A percentile compares a stretch with the other conserved stretches of the same genome.
phyloP scores from a whole-genome alignment of 2,888 invertebrate genomes.

The Protula sp. region DNA sequence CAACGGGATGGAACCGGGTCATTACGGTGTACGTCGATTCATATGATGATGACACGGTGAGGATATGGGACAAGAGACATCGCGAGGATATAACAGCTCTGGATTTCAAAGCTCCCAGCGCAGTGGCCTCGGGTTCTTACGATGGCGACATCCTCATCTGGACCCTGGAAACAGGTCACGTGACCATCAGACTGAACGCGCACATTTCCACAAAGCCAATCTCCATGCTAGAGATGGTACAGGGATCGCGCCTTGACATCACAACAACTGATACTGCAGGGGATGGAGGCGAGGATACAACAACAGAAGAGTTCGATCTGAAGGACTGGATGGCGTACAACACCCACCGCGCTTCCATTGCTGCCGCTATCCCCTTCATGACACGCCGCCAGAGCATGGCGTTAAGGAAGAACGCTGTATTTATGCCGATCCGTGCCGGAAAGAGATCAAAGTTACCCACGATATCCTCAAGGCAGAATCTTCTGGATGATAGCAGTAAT shows the following conservation, averaged over 20 bases:
- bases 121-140: slow-evolving; percentile 62
- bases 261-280: neutral
- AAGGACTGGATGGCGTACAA: neutral
- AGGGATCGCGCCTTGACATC: neutral
- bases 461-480: neutral
- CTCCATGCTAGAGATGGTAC: neutral
- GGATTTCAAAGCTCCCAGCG: slow-evolving; percentile 54
- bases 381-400: neutral
- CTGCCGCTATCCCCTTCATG: neutral
- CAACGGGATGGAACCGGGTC: slow-evolving; percentile 71
- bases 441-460: neutral
- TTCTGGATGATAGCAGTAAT: no score
- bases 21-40: slow-evolving; percentile 15
- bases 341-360: neutral
- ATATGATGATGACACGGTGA: slow-evolving; percentile 1
- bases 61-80: slow-evolving; percentile 54
- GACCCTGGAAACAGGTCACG: slow-evolving; percentile 58
- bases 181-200: neutral
- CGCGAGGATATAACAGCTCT: slow-evolving; percentile 71
- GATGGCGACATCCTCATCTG: slow-evolving; percentile 76
- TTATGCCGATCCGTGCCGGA: no score
- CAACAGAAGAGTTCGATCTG: neutral
- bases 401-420: neutral
- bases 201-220: neutral
- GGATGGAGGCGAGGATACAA: neutral